Evolutionary conservation across 2,888 invertebrate genomes (phyloP), one percentile per base, ranked within the genome.

Genomic region (Drosophila histrio): DNA sequence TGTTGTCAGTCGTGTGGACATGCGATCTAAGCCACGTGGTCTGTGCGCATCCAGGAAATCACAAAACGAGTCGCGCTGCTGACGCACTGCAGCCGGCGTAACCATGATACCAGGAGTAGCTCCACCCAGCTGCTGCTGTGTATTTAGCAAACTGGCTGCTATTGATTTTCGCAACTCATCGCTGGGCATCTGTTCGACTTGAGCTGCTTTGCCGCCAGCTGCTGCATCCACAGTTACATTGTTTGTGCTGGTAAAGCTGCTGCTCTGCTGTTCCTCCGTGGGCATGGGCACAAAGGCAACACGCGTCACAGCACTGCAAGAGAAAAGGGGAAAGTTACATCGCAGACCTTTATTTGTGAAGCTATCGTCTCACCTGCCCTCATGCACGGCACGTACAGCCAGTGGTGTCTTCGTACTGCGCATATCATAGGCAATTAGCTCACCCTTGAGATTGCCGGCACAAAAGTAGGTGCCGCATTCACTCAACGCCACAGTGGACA

Each of bases 381-480:
- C 90, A 28, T 91, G 91, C 0, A 91, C 77, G 11, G 82, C 79
- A 17, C 82, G 85, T 3, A 89, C 82, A 0, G 81, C 74, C 41
- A 92, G 43, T 11, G 79, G 84, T 4, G 72, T 44, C 49, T 90
- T 90, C 3, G 89, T 85, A 53, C 85, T 91, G 13, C 92, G 83
- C 72, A 91, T 87, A 61, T 92, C 92, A 57, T 90, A 91, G 6
- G 89, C 75, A 2, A 91, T 89, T 0, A 92, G 70, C 60, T 92
- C 92, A 0, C 92, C 92, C 44, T 92, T 92, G 0, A 92, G 79
- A 70, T 91, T 91, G 0, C 92, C 92, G 1, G 88, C 90, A 71
- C 90, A 91, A 32, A 90, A 90, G 54, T 82, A 91, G 2, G 78
- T 89, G 8, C 92, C 92, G 58, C 92, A 92, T 26, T 91, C 90